Evolutionary conservation across 2,888 invertebrate species (phyloP), one percentile per base, ranked within the genome.

Genomic region (Rutpela maculata): DNA sequence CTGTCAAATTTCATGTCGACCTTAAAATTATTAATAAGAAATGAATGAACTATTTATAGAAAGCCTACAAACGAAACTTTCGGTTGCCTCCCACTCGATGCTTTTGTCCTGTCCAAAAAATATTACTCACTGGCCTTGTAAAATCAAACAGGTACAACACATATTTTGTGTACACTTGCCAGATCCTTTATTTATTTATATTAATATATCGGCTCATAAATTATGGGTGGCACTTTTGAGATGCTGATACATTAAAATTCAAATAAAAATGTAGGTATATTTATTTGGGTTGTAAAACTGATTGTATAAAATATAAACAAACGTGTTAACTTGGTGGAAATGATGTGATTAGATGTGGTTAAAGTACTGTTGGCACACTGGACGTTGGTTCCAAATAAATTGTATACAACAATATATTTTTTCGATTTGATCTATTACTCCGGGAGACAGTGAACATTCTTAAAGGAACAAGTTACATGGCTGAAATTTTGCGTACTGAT

Each of bases 41-140:
- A 62, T 62, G 62, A 62, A 62, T 62, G 62, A 31, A 62, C 62
- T 62, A 62, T n/a, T 35, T 62, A 62, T 62, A 62, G 62, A 62
- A 62, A 62, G 62, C 62, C 12, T 62, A 62, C 62, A 62, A 62
- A 31, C 31, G 22, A 59, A 31, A 62, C 62, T 62, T 62, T 31
- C 17, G 10, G 31, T 62, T 62, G 9, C 62, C 22, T 35, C 62
- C 62, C 62, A 62, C 62, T 31, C 31, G 31, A 62, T 62, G 62
- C 31, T 62, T 31, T 62, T 17, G 62, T 62, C 31, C 62, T 26
- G 22, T 26, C 59, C 12, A 59, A 31, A 62, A 62, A 62, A 35
- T 19, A 59, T 62, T 62, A 62, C 62, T 62, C 62, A 62, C 9
- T 35, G 62, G n/a, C 62, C 22, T 62, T 62, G 62, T 26, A 31